A percentile compares a stretch with the other conserved stretches of the same genome.
Evolutionary conservation across 2,888 invertebrate species (phyloP).

Genomic region (Myathropa florea): DNA sequence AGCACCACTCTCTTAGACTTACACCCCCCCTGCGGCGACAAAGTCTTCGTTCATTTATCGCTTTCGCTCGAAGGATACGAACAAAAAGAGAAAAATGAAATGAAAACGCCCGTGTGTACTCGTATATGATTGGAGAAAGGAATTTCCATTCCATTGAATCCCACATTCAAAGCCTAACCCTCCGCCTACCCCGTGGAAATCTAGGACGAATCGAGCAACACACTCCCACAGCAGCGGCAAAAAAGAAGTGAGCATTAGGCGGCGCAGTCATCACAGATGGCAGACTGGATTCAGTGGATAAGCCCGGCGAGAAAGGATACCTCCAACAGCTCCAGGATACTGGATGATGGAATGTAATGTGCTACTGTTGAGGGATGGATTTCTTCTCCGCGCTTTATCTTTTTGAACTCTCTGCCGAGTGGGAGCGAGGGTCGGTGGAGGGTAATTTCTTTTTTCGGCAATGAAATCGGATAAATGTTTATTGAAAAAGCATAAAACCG

Average conservation of each 20-base stretch:
- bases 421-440: not conserved
- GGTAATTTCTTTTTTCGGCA: conserved; percentile 67
- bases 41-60: conserved; percentile 47
- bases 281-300: conserved; percentile 63
- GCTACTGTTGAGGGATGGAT: conserved; percentile 45
- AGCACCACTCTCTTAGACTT: not conserved
- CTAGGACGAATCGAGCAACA: conserved; percentile 9
- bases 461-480: conserved; percentile 81
- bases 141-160: conserved; percentile 81
- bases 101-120: conserved; percentile 72
- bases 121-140: conserved; percentile 73
- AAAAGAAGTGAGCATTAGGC: conserved; percentile 51
- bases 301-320: conserved; percentile 54
- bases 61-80: conserved; percentile 39
- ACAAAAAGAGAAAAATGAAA: conserved; percentile 41
- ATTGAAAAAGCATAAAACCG: conserved; percentile 81
- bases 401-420: conserved; percentile 43
- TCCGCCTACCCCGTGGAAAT: conserved; percentile 3
- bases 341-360: conserved; percentile 53
- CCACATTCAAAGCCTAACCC: conserved; percentile 73
- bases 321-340: not conserved
- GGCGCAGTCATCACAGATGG: conserved; percentile 31
- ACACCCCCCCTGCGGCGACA: conserved; percentile 31
- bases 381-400: conserved; percentile 40
- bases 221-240: not conserved